These are phyloP conservation scores for Antigone vipio DNA, from an alignment of 2,113 vertebrate species.

Conservation along the genomic window DNA sequence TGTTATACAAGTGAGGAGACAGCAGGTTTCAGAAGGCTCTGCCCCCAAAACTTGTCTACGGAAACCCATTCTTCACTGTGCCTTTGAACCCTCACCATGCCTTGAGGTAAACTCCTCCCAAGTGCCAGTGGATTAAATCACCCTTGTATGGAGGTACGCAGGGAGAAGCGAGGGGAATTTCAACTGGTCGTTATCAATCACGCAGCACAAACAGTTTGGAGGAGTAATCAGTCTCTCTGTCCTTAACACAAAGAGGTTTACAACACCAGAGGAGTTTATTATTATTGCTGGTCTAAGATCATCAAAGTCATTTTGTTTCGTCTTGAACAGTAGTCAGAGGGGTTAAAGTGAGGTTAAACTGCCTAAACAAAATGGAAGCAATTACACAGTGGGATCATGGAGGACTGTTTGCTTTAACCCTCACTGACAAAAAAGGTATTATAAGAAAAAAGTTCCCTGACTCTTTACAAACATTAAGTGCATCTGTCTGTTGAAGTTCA, in stretches of 20 bases:
- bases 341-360: conserved; percentile 78
- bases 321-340: conserved; percentile 74
- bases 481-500: neutral
- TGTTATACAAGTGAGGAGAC: neutral
- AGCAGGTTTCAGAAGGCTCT: conserved; percentile 15
- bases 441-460: neutral
- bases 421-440: conserved; percentile 33
- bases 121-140: conserved; percentile 41
- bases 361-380: conserved; percentile 79
- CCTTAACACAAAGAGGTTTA: conserved; percentile 66
- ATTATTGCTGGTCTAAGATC: conserved; percentile 69
- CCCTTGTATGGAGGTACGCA: conserved; percentile 20
- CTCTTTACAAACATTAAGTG: neutral
- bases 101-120: conserved; percentile 47
- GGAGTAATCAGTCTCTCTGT: conserved; percentile 62
- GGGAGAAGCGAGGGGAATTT: conserved; percentile 30
- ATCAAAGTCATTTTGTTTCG: conserved; percentile 71
- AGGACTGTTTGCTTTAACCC: conserved; percentile 50
- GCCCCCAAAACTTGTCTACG: neutral
- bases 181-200: conserved; percentile 74
- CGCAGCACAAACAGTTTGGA: conserved; percentile 67
- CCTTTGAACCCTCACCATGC: conserved; percentile 63
- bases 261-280: conserved; percentile 72
- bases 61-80: conserved; percentile 57
- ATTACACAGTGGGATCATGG: conserved; percentile 69